phyloP scores from a whole-genome alignment of 2,797 vertebrate species.

The Smutsia temminckii region DNA sequence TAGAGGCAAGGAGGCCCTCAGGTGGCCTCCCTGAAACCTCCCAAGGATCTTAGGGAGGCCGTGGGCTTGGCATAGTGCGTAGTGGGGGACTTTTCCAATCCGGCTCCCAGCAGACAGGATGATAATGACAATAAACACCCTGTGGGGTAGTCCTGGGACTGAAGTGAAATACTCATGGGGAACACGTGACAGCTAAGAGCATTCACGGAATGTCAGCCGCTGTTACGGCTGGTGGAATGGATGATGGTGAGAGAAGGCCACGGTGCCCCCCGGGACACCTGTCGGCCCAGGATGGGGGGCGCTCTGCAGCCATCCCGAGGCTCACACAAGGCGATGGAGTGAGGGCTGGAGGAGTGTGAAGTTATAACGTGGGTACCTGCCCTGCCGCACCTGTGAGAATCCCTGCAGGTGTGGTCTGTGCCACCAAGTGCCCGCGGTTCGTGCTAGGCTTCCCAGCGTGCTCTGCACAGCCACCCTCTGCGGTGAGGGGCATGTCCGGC shows the following conservation, averaged over 20 bases:
- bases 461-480: background rate
- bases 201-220: accelerated
- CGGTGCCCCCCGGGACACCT: background rate
- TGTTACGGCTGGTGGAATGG: accelerated
- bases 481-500: conserved; percentile 24
- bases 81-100: background rate
- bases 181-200: accelerated
- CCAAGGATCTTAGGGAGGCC: background rate
- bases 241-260: accelerated
- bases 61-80: background rate
- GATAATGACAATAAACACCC: accelerated
- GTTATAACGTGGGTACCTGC: conserved; percentile 52
- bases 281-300: background rate
- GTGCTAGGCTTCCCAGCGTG: background rate
- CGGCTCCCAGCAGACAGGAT: background rate
- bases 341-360: background rate
- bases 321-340: conserved; percentile 34
- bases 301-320: background rate
- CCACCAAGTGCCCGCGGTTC: background rate
- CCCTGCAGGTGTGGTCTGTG: conserved; percentile 59
- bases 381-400: background rate
- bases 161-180: accelerated
- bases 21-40: background rate
- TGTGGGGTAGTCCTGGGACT: accelerated
- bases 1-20: background rate